These are phyloP conservation scores for Tapirus indicus DNA, from an alignment of 2,797 vertebrate genomes.

Conservation along the genomic window DNA sequence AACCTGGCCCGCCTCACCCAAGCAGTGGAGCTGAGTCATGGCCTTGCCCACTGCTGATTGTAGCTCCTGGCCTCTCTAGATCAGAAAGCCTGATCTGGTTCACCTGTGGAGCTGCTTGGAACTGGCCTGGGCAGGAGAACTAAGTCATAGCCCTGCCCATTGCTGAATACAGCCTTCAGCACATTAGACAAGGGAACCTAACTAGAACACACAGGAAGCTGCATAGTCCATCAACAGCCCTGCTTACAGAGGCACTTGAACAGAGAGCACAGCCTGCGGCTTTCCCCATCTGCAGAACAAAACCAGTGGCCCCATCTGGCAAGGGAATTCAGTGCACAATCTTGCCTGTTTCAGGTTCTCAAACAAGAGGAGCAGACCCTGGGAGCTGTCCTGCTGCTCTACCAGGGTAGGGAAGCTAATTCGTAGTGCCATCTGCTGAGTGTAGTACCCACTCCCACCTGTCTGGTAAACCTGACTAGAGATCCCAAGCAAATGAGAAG, in stretches of 20 bases:
- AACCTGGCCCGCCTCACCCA: background rate
- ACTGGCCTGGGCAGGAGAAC: background rate
- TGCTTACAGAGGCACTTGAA: background rate
- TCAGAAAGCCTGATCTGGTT: background rate
- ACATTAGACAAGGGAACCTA: background rate
- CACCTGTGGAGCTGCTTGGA: background rate
- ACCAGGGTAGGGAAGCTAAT: background rate
- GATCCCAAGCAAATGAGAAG: background rate
- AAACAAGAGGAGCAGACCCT: background rate
- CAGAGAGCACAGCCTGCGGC: background rate
- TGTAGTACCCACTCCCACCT: background rate
- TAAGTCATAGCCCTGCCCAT: background rate
- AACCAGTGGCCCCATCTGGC: background rate
- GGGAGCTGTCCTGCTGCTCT: background rate
- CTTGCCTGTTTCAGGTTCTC: background rate
- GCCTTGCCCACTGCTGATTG: background rate
- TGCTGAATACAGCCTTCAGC: background rate
- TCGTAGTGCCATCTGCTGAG: background rate
- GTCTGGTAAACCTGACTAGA: background rate
- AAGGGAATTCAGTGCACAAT: background rate
- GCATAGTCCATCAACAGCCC: background rate
- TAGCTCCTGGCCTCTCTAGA: background rate
- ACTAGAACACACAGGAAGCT: background rate
- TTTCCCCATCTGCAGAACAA: background rate
- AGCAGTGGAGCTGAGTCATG: background rate